phyloP scores from a whole-genome alignment of 2,888 invertebrate species.

The Eulithis prunata region DNA sequence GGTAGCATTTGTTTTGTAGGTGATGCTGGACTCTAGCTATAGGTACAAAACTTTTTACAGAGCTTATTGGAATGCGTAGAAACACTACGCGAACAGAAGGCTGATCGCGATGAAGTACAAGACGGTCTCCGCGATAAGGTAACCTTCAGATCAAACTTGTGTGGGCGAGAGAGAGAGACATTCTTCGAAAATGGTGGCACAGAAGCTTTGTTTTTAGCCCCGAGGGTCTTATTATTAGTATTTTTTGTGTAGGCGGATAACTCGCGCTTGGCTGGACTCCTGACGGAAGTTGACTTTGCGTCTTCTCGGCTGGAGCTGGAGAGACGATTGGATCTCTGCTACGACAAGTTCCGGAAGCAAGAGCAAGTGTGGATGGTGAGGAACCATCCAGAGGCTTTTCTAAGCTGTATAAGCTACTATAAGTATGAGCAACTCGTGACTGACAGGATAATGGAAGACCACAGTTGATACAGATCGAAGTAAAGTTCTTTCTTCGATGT shows the following conservation, averaged over 20 bases:
- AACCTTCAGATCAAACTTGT: not conserved
- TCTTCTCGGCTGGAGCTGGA: constrained; percentile 53
- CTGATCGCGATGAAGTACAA: constrained; percentile 69
- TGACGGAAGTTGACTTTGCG: constrained; percentile 56
- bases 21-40: not conserved
- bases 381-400: not conserved
- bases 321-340: constrained; percentile 54
- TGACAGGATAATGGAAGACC: too few species aligned
- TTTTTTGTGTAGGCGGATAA: constrained; percentile 27
- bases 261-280: constrained; percentile 58
- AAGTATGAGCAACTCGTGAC: too few species aligned
- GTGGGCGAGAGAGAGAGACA: too few species aligned
- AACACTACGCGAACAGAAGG: constrained; percentile 69
- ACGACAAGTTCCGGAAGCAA: constrained; percentile 67
- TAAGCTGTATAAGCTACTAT: too few species aligned
- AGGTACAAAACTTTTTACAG: constrained; percentile 44
- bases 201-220: too few species aligned
- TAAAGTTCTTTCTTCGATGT: too few species aligned
- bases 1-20: too few species aligned
- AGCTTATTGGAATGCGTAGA: constrained; percentile 63
- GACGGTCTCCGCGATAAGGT: constrained; percentile 74
- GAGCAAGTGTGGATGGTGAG: constrained; percentile 66
- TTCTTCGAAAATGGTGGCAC: too few species aligned
- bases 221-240: not conserved
- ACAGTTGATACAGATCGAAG: too few species aligned